Evolutionary conservation across 2,113 vertebrate genomes (phyloP).

Genomic region (Isurus oxyrinchus): DNA sequence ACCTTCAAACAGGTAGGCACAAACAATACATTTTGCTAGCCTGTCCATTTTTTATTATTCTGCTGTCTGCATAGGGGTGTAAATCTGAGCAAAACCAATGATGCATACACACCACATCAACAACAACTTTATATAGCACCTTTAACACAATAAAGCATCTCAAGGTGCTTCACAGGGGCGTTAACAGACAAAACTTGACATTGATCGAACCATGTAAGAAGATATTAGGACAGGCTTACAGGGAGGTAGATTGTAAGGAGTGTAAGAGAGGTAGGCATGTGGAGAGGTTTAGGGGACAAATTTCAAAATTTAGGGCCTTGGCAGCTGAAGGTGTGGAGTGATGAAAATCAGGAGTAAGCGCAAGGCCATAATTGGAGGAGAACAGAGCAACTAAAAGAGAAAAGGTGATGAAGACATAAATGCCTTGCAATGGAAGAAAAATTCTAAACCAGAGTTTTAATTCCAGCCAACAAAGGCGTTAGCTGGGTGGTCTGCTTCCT

Average conservation of each 20-base stretch:
- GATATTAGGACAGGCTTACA: background rate
- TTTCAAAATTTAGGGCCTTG: background rate
- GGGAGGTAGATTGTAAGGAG: background rate
- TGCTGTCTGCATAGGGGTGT: background rate
- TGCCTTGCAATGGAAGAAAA: background rate
- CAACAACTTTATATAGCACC: background rate
- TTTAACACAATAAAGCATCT: background rate
- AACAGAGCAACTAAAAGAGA: background rate
- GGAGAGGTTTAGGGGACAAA: background rate
- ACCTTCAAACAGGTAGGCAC: background rate
- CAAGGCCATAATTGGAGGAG: background rate
- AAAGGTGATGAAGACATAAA: background rate
- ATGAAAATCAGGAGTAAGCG: background rate
- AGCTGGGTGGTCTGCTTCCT: background rate
- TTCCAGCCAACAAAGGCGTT: background rate
- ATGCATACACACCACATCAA: background rate
- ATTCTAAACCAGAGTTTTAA: background rate
- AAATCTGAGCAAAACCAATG: background rate
- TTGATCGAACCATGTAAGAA: background rate
- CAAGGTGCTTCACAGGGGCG: background rate
- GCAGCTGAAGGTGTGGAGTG: background rate
- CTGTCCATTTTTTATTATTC: background rate
- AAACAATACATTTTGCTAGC: background rate
- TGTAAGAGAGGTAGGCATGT: background rate
- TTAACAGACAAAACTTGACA: background rate